Percentiles rank a stretch among this genome's conserved stretches.
Conservation (phyloP, 1,140 invertebrate species). For the Sipha flava region DNA sequence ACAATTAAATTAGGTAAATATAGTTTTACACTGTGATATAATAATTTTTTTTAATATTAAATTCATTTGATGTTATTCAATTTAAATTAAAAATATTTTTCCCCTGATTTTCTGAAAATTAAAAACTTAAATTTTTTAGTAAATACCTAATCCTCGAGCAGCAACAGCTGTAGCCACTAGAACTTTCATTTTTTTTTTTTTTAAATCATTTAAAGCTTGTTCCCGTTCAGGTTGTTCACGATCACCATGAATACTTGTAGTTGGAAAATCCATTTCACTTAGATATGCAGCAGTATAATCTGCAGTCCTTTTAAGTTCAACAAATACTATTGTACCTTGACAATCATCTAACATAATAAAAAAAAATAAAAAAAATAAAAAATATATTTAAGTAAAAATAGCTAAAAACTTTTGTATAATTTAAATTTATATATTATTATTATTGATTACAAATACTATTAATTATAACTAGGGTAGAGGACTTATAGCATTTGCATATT, state of each 20-base stretch:
- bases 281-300: slow-evolving; percentile 91
- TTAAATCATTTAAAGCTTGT: slow-evolving; percentile 85
- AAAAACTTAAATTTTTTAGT: neutral
- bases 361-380: neutral
- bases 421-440: too few relatives aligned
- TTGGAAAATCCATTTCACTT: slow-evolving; percentile 77
- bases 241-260: slow-evolving; percentile 98
- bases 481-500: too few relatives aligned
- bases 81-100: too few relatives aligned
- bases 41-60: too few relatives aligned
- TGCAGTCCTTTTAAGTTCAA: slow-evolving; percentile 97
- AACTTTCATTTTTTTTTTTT: slow-evolving; percentile 86
- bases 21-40: too few relatives aligned
- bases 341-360: slow-evolving; percentile 16
- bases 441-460: too few relatives aligned
- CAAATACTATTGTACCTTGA: slow-evolving; percentile 78
- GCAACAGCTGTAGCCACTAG: slow-evolving; percentile 93
- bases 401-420: neutral
- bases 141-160: slow-evolving; percentile 34
- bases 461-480: too few relatives aligned
- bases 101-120: neutral
- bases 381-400: neutral
- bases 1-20: too few relatives aligned
- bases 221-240: slow-evolving; percentile 90
- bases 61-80: too few relatives aligned